Percentiles rank a stretch among this genome's conserved stretches.
phyloP scores from a whole-genome alignment of 2,797 vertebrate species.

The Parauchenoglanis ngamensis region DNA sequence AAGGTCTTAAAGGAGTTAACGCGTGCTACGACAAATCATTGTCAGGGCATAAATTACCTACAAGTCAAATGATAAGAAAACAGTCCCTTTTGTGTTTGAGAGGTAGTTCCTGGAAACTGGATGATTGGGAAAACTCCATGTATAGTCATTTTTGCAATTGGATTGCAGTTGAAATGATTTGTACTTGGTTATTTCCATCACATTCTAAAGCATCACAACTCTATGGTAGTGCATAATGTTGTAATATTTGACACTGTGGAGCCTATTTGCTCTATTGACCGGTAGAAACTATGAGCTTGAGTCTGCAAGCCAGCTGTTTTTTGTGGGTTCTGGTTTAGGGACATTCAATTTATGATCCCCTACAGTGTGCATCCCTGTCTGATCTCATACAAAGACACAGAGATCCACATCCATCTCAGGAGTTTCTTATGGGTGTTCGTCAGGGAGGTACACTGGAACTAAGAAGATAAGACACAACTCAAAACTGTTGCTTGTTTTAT shows the following conservation, averaged over 20 bases:
- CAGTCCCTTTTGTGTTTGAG: constrained; percentile 58
- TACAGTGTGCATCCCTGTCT: constrained; percentile 21
- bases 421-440: neutral
- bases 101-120: constrained; percentile 46
- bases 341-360: constrained; percentile 60
- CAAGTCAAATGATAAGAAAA: constrained; percentile 61
- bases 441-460: constrained; percentile 5
- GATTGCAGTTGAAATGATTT: constrained; percentile 41
- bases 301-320: neutral
- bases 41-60: constrained; percentile 59
- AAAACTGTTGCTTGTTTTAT: constrained; percentile 48
- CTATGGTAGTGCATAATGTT: neutral
- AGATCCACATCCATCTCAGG: constrained; percentile 4
- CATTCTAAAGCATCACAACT: constrained; percentile 3
- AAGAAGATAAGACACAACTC: constrained; percentile 34
- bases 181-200: constrained; percentile 31
- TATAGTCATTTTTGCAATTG: constrained; percentile 47
- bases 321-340: constrained; percentile 34
- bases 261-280: neutral
- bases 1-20: constrained; percentile 55
- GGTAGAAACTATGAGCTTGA: neutral
- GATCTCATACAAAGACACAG: constrained; percentile 15
- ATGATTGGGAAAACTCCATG: constrained; percentile 46
- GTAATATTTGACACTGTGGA: neutral
- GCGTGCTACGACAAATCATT: constrained; percentile 59